Evolutionary conservation across 2,113 vertebrate species (phyloP), one percentile per base, ranked within the genome.

Genomic region (Dolichotis patagonum): DNA sequence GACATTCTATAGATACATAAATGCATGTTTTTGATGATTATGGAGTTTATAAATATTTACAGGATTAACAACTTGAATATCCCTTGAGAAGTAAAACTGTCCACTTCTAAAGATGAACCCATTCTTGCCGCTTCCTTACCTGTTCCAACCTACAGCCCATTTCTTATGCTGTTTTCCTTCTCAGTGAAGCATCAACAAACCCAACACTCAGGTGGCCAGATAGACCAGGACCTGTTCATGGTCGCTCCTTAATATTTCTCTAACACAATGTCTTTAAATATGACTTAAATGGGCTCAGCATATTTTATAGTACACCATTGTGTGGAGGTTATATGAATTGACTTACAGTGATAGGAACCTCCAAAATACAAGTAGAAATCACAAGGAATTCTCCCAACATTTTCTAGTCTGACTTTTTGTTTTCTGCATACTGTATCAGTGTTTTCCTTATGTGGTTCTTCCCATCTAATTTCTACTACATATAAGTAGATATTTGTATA

Each of bases 201-300:
- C 4, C 5, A 11, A 85, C 24, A 54, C 35, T n/a, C 54, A 20
- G 32, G 26, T 56, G 17, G 85, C 83, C 32, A 19, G 58, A 26
- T 46, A 30, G 32, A 54, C 28, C 0, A 1, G 52, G 2, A 14
- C 2, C 19, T 54, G 4, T 17, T 7, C 17, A 22, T 28, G n/a
- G 38, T 65, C 13, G 38, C 26, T 77, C 19, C 43, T 78, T 26
- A 78, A 35, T 89, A 22, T 54, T 58, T 82, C 30, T 60, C 58
- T 71, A 54, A 16, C 38, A 52, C 6, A 62, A 46, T 19, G n/a
- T 86, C 24, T 78, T 90, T 73, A 65, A 24, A 38, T 84, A 65
- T 54, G 49, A 71, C 38, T 49, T 69, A 3, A 80, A 22, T 41
- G n/a, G 13, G 13, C 81, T 41, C 24, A 67, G 8, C 52, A 32